Conservation (phyloP, 1,140 invertebrate species). For the Megathymus violae region DNA sequence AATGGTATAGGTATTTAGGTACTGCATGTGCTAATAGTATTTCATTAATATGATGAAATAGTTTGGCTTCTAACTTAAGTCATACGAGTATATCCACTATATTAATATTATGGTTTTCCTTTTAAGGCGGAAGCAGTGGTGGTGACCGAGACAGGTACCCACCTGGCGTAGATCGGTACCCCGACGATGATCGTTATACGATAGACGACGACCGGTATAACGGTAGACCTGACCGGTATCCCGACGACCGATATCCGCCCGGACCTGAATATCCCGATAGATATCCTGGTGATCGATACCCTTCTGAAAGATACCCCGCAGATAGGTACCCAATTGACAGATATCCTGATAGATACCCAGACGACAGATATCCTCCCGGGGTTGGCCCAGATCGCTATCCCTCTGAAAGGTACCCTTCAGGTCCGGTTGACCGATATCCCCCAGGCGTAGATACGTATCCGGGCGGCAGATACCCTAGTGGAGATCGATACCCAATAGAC, state of each 20-base stretch:
- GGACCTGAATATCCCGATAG: constrained; percentile 56
- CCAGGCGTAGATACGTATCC: constrained; percentile 60
- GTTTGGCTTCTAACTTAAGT: not conserved
- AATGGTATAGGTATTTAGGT: too few species aligned
- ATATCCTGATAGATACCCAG: constrained; percentile 52
- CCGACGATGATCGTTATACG: constrained; percentile 67
- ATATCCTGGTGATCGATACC: constrained; percentile 69
- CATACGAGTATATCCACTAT: not conserved
- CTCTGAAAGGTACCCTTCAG: constrained; percentile 28
- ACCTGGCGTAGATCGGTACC: constrained; percentile 83
- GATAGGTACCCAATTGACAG: constrained; percentile 54
- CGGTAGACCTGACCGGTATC: constrained; percentile 77
- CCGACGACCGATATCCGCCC: constrained; percentile 77
- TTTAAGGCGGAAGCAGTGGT: constrained; percentile 72
- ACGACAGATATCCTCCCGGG: constrained; percentile 65
- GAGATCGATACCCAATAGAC: constrained; percentile 60
- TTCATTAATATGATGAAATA: too few species aligned
- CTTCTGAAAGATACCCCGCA: constrained; percentile 50
- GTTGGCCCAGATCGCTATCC: constrained; percentile 48
- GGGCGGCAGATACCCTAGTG: constrained; percentile 48
- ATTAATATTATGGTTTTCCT: constrained; percentile 39
- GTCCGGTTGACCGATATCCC: constrained; percentile 45
- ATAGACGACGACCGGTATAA: constrained; percentile 53
- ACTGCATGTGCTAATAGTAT: constrained; percentile 23
- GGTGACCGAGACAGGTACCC: constrained; percentile 76